Base-by-base conservation (phyloP, 2,113 vertebrate species). In the Xerus inauris region DNA sequence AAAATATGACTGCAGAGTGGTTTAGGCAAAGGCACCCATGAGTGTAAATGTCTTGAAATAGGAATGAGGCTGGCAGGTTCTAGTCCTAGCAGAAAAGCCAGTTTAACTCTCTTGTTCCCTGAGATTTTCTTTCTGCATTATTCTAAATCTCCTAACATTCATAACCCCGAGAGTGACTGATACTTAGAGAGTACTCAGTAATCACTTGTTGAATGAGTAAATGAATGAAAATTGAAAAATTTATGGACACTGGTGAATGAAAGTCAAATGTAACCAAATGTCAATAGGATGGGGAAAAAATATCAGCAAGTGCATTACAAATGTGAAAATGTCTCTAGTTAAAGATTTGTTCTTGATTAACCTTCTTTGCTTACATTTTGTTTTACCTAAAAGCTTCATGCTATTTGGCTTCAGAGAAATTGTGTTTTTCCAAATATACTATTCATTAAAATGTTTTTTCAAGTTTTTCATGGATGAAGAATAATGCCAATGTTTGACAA, bases 401-500 rank as follows among this genome's bases (percentile, higher is more conserved):
- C 10, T 87, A 84, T 54, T 87, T 96, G 95, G 64, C 87, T 93
- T 95, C 71, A 95, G 62, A 94, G 64, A 80, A 13, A 7, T 73
- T 47, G 24, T 20, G 1, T 83, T 96, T 94, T 79, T 81, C 81
- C 84, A 90, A 81, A 72, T 73, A 93, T n/a, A 40, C 16, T 81
- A 40, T 59, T 94, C 51, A 79, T 79, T 79, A 79, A 93, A 72
- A 85, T 30, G 5, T 17, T 8, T 72, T 90, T 95, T 97, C 35
- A 57, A 65, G 24, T 9, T 80, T 97, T 89, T 94, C 22, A 54
- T 90, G 30, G 96, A 88, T 77, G 82, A 32, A 51, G 45, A 95
- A 93, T 76, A 51, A 82, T 69, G 89, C 72, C 86, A 86, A 2
- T 81, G 87, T 72, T 95, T 95, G 87, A 95, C 64, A 96, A 89